Conservation (phyloP, 2,797 vertebrate genomes). For the Gallinago solitaria region DNA sequence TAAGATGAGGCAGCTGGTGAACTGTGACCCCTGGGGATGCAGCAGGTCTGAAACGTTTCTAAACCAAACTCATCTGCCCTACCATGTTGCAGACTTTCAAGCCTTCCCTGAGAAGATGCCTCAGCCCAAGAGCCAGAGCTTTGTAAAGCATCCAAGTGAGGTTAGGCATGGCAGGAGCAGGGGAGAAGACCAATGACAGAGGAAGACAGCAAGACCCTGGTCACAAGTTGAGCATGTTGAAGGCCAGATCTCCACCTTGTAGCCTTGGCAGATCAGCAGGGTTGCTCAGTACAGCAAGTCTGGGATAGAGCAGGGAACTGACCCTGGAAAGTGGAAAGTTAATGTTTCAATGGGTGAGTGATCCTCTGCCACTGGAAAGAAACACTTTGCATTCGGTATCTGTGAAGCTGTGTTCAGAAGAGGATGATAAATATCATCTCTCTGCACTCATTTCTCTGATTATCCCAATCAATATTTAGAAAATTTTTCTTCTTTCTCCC, state of each 20-base stretch:
- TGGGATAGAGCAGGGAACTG: not conserved
- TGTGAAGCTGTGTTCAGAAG: not conserved
- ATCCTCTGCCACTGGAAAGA: not conserved
- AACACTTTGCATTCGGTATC: not conserved
- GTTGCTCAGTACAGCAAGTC: not conserved
- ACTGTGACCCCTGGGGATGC: not conserved
- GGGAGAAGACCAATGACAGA: not conserved
- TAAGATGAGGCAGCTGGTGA: not conserved
- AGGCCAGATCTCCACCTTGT: not conserved
- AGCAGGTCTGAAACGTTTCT: not conserved
- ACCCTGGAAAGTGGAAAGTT: not conserved
- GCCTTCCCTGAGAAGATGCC: not conserved
- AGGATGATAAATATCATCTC: not conserved
- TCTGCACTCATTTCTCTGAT: not conserved
- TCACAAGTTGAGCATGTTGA: not conserved
- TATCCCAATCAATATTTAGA: not conserved
- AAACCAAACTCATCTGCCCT: not conserved
- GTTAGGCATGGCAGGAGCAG: accelerated
- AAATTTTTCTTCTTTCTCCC: not conserved
- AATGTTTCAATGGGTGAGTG: not conserved
- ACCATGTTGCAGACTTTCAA: not conserved
- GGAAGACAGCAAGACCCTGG: not conserved
- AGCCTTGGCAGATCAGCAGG: not conserved
- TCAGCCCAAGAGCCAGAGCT: not conserved
- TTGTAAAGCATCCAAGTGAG: not conserved